phyloP scores from a whole-genome alignment of 2,113 vertebrate genomes.

The Odontophorus gujanensis region DNA sequence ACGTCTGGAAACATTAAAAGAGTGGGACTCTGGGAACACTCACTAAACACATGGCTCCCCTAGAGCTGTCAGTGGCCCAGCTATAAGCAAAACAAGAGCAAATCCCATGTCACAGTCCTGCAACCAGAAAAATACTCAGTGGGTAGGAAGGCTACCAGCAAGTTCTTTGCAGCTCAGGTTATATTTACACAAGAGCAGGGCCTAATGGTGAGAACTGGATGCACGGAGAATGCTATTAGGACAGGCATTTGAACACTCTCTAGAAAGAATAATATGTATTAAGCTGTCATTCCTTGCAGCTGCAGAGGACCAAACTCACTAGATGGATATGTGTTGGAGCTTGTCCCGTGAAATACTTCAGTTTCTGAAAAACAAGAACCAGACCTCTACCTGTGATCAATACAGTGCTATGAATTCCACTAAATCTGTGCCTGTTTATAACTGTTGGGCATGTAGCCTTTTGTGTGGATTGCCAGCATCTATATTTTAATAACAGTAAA shows the following conservation, averaged over 20 bases:
- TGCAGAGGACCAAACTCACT: background rate
- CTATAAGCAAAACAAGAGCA: background rate
- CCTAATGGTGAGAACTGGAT: background rate
- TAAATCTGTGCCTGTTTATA: background rate
- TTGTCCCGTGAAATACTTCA: background rate
- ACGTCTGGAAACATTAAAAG: background rate
- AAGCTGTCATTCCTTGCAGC: background rate
- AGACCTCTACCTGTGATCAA: background rate
- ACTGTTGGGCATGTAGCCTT: background rate
- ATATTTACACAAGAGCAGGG: background rate
- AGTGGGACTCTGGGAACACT: background rate
- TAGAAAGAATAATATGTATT: background rate
- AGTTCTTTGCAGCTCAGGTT: background rate
- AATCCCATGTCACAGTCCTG: fast-evolving
- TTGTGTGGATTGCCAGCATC: background rate
- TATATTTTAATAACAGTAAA: background rate
- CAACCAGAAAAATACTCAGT: background rate
- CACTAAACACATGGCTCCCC: background rate
- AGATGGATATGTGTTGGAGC: background rate
- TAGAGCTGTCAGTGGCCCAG: background rate
- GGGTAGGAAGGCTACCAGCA: background rate
- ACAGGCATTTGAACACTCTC: background rate
- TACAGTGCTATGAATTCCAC: background rate
- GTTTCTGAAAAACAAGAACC: background rate
- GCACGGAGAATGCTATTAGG: background rate